phyloP scores from a whole-genome alignment of 2,888 invertebrate genomes.

The Drosophila vallismaia region DNA sequence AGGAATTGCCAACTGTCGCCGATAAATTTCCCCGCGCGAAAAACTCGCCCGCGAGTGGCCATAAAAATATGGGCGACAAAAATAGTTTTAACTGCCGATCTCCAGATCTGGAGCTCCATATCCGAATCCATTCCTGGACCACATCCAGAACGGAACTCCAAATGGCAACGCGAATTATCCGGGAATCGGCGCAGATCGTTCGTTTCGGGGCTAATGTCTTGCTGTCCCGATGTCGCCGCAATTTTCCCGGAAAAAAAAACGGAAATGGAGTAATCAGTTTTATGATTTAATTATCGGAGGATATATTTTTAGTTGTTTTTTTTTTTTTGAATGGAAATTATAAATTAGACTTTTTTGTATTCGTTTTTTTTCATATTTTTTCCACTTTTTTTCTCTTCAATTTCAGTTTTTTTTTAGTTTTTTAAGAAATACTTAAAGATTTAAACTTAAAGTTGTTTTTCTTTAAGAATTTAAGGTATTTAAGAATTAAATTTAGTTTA shows the following conservation, averaged over 20 bases:
- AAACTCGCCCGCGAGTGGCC: slow-evolving; percentile 19
- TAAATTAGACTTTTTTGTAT: too few species aligned
- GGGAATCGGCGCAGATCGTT: slow-evolving; percentile 47
- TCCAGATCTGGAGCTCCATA: neutral
- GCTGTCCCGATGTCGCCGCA: neutral
- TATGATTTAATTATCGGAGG: slow-evolving; percentile 16
- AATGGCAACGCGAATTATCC: slow-evolving; percentile 58
- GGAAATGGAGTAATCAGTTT: slow-evolving; percentile 15
- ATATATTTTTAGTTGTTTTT: neutral
- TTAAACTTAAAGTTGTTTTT: too few species aligned
- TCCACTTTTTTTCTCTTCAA: too few species aligned
- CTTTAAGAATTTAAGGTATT: too few species aligned
- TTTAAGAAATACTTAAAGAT: too few species aligned
- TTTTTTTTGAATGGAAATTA: neutral
- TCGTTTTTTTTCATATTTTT: neutral
- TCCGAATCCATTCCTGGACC: slow-evolving; percentile 23
- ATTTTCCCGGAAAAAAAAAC: slow-evolving; percentile 21
- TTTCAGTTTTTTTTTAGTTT: too few species aligned
- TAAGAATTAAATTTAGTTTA: too few species aligned
- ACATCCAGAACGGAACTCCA: slow-evolving; percentile 63
- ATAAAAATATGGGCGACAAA: slow-evolving; percentile 57
- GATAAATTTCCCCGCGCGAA: slow-evolving; percentile 68
- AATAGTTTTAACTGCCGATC: slow-evolving; percentile 49
- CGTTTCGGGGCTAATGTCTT: slow-evolving; percentile 11
- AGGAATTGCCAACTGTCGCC: slow-evolving; percentile 70